Evolutionary conservation across 2,113 vertebrate genomes (phyloP), one percentile per base, ranked within the genome.

Genomic region (Tricholaema leucomelas): DNA sequence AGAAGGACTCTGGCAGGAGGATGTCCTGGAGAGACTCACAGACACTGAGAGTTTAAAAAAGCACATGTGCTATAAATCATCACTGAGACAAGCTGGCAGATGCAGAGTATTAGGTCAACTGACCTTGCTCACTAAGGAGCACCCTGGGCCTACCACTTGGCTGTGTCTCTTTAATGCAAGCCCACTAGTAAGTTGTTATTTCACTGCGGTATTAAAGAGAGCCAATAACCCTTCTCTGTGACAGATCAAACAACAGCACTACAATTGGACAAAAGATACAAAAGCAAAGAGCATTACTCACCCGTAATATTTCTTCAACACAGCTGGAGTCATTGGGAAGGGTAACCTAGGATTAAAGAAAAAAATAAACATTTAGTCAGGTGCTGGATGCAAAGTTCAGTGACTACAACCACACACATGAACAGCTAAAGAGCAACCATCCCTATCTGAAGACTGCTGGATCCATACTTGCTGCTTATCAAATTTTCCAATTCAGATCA

Each of bases 241-340:
- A 48, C 88, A 64, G 67, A 82, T 21, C 52, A 94, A 93, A 81
- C 31, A 77, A 59, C 36, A 76, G 52, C 44, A 77, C 58, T 61
- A 64, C 69, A 87, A 36, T 86, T 90, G 82, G 16, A 54, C 30
- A 92, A 81, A 63, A 86, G 80, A 97, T 63, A 80, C 85, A 93
- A 91, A 95, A 82, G 33, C 87, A 94, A 94, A 61, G 38, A 44
- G 88, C 78, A 93, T 80, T 91, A 98, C 99, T 98, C 96, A 99
- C 99, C 98, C 98, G 97, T 78, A 99, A 95, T 97, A 99, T 99
- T 97, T 99, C 99, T 95, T 99, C 99, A 88, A 99, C 99, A 95
- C 99, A 99, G 97, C 97, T 99, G 97, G 99, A 98, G 93, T 99
- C 99, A 93, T 97, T 99, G 89, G 99, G 97, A 95, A 99, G 98